phyloP scores from a whole-genome alignment of 1,140 invertebrate genomes.

The Nasonia vitripennis region DNA sequence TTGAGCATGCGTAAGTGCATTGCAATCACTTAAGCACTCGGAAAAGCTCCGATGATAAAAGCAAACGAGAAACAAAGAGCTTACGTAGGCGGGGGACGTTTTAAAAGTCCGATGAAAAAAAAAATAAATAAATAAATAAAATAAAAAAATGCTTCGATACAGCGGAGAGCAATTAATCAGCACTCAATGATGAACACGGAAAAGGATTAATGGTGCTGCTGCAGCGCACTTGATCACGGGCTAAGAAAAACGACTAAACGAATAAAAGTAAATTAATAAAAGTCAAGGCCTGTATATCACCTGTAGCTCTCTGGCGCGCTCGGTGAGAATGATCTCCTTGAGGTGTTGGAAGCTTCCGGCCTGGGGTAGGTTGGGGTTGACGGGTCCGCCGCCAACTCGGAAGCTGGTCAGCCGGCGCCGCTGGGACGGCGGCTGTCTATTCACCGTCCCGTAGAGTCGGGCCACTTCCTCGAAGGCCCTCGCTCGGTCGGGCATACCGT shows the following conservation, averaged over 20 bases:
- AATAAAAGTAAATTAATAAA: no score
- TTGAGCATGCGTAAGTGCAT: no score
- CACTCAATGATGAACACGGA: neutral
- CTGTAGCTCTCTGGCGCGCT: constrained; percentile 80
- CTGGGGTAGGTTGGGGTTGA: constrained; percentile 71
- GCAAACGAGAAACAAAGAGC: neutral
- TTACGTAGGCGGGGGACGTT: neutral
- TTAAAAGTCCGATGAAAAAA: neutral
- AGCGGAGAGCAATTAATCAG: neutral
- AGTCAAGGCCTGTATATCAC: constrained; percentile 49
- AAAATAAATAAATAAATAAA: no score
- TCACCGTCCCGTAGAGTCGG: constrained; percentile 72
- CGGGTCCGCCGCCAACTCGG: constrained; percentile 60
- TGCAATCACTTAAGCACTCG: neutral
- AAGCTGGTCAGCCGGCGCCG: constrained; percentile 60
- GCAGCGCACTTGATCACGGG: neutral
- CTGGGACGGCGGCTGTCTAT: constrained; percentile 64
- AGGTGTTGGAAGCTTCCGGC: constrained; percentile 81
- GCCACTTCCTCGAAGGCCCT: constrained; percentile 73
- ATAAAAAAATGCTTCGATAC: no score
- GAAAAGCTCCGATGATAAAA: neutral
- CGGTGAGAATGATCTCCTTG: constrained; percentile 78
- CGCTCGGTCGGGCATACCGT: constrained; percentile 66
- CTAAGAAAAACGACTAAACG: neutral
- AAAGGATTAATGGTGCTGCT: neutral